Conservation (phyloP, 2,797 vertebrate species). For the Rhincodon typus region DNA sequence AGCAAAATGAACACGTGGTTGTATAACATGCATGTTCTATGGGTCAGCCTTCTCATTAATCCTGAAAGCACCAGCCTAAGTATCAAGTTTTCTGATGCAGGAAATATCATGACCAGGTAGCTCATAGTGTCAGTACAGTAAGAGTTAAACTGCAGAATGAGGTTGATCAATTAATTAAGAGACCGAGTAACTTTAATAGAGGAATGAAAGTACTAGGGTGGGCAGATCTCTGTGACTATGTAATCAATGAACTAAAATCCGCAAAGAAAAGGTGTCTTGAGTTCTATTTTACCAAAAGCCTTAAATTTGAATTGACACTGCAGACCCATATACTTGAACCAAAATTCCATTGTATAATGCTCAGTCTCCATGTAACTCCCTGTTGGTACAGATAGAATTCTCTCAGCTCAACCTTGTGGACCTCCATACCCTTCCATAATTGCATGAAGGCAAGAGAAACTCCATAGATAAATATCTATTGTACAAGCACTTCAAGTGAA, state of each 20-base stretch:
- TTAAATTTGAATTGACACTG: not conserved
- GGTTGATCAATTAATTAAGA: too few species aligned
- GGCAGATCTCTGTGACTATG: too few species aligned
- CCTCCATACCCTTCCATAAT: not conserved
- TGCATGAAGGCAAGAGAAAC: not conserved
- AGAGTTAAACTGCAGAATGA: too few species aligned
- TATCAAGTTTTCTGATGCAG: not conserved
- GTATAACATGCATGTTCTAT: not conserved
- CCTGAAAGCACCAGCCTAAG: not conserved
- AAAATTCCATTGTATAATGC: not conserved
- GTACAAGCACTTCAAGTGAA: not conserved
- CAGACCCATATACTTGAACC: not conserved
- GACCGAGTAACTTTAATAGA: too few species aligned
- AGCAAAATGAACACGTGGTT: not conserved
- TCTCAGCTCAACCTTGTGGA: not conserved
- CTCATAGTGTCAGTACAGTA: not conserved
- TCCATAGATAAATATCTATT: not conserved
- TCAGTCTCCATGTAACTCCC: not conserved
- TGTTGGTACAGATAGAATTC: not conserved
- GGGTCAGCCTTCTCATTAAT: not conserved
- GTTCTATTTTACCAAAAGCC: too few species aligned
- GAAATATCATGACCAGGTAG: not conserved
- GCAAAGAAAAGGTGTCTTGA: too few species aligned
- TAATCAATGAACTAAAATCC: too few species aligned
- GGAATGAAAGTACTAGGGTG: too few species aligned